Evolutionary conservation across 2,888 invertebrate species (phyloP), one percentile per base, ranked within the genome.

Genomic region (Electrophaes corylata): DNA sequence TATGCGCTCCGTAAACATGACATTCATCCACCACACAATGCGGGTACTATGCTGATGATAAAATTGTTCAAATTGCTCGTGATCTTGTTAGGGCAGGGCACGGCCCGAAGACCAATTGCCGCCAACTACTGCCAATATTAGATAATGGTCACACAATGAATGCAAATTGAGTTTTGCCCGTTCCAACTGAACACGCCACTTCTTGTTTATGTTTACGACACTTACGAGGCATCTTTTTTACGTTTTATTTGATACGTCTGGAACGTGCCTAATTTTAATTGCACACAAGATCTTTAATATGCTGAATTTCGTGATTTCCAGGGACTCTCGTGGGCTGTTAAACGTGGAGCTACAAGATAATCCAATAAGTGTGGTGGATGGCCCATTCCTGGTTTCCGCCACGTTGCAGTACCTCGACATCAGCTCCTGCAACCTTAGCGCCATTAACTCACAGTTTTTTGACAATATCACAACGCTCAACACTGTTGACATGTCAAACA

Each of bases 271-370:
- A 20, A 20, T 4, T 20, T 1, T 1, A 20, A 1, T 20, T 20
- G 20, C 10, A 1, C 26, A 1, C 10, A 26, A 6, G 26, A 6
- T 26, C 10, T 8, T 26, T 29, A 29, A 29, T 2, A 18, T n/a
- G 8, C 33, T n/a, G n/a, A 20, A 43, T 49, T 54, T 18, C 29
- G n/a, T 47, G 10, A 29, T 48, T 58, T 58, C 18, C 93, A 95
- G 95, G 71, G 94, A 95, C 75, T 93, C 93, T 45, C 93, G 93
- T 4, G 95, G 95, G 14, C 88, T 95, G 50, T 93, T 95, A 52
- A 94, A 94, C 54, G 88, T 95, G 67, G 95, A 95, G 73, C 88
- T 95, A 4, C 94, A 95, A 77, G 93, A 94, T 70, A 95, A 95
- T 75, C 94, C 94, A 0, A 79, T 95, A 62, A 87, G 88, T 54